Evolutionary conservation across 1,140 invertebrate species (phyloP).

Genomic region (Caenorhabditis brenneri): DNA sequence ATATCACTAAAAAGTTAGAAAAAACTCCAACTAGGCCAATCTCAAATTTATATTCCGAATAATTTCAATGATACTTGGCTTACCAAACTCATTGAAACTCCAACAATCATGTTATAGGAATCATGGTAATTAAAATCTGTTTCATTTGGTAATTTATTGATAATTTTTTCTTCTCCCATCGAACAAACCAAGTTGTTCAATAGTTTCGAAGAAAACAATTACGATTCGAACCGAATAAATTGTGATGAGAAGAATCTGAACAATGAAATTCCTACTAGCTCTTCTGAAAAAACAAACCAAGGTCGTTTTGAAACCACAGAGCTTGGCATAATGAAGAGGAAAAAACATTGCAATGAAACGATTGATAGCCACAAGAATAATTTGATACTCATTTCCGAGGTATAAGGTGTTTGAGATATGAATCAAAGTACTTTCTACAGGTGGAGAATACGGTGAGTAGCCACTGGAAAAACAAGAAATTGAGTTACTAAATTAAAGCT

Average conservation of each 20-base stretch:
- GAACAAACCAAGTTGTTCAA: background rate
- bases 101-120: background rate
- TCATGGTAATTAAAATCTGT: background rate
- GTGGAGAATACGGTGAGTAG: background rate
- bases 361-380: background rate
- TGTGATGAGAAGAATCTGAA: background rate
- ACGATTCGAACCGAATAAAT: background rate
- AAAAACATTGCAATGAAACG: background rate
- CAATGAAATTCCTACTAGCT: background rate
- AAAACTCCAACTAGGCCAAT: background rate
- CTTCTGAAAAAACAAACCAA: background rate
- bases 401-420: background rate
- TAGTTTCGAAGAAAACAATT: background rate
- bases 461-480: background rate
- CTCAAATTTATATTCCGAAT: background rate
- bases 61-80: background rate
- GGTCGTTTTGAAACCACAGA: background rate
- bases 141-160: no score
- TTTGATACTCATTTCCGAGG: background rate
- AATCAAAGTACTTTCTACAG: background rate
- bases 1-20: background rate
- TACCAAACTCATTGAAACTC: background rate
- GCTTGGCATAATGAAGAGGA: background rate
- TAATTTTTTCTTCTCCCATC: no score
- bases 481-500: background rate